These are phyloP conservation scores for Alitta virens DNA, from an alignment of 2,888 invertebrate species.

Conservation along the genomic window DNA sequence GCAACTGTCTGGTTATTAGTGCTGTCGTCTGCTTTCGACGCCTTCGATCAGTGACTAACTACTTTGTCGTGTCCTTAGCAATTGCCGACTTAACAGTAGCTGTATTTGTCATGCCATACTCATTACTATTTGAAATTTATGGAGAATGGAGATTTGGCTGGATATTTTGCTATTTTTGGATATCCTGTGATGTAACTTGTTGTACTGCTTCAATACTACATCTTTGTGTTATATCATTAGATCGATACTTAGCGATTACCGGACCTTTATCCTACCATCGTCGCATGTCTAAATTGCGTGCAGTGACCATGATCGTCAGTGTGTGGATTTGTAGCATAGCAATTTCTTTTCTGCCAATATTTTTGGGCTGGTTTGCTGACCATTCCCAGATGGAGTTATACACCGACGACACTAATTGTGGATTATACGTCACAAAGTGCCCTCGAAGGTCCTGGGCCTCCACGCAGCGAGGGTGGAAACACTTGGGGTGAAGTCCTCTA, in stretches of 20 bases:
- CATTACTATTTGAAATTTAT: conserved; percentile 40
- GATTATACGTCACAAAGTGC: conserved; percentile 40
- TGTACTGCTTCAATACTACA: conserved; percentile 53
- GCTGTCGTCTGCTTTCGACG: conserved; percentile 43
- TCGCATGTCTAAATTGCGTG: conserved; percentile 37
- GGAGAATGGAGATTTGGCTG: conserved; percentile 46
- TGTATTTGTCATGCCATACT: conserved; percentile 50
- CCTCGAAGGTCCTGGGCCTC: too few species aligned
- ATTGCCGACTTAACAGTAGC: conserved; percentile 52
- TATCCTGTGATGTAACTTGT: conserved; percentile 54
- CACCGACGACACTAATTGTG: conserved; percentile 24
- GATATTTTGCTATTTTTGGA: conserved; percentile 49
- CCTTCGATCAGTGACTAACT: conserved; percentile 47
- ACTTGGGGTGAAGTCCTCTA: too few species aligned
- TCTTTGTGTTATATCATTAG: conserved; percentile 47
- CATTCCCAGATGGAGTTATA: conserved; percentile 58
- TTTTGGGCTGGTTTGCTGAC: conserved; percentile 47
- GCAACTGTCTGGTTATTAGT: conserved; percentile 47
- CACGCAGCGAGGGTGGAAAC: too few species aligned
- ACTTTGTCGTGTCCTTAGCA: conserved; percentile 45
- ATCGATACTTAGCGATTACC: conserved; percentile 50
- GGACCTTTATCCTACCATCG: conserved; percentile 43
- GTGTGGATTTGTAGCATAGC: conserved; percentile 44
- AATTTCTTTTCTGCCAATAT: conserved; percentile 53
- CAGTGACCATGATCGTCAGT: conserved; percentile 35